These are phyloP conservation scores for Leucoraja ocellata DNA, from an alignment of 2,797 vertebrate genomes.

Conservation along the genomic window DNA sequence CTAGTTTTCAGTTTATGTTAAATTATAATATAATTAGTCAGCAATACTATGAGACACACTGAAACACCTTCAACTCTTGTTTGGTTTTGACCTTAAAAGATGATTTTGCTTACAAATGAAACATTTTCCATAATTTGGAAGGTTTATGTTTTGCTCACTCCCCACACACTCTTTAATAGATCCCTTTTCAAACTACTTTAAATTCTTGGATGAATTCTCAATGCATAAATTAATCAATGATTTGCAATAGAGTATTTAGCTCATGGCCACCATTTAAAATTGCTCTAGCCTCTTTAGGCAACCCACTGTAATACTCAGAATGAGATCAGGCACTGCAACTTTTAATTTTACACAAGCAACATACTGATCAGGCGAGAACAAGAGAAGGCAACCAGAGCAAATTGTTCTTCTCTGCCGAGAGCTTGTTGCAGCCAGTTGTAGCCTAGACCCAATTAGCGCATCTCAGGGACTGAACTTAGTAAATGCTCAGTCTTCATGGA, in stretches of 20 bases:
- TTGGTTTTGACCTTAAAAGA: not conserved
- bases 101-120: not conserved
- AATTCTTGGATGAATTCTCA: not conserved
- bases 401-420: not conserved
- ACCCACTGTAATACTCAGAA: not conserved
- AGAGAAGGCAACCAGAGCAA: not conserved
- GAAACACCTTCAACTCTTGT: not conserved
- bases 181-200: not conserved
- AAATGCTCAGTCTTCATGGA: not conserved
- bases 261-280: not conserved
- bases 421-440: not conserved
- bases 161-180: not conserved
- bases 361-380: not conserved
- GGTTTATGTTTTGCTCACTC: not conserved
- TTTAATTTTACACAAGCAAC: not conserved
- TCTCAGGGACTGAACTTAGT: not conserved
- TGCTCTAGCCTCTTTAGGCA: not conserved
- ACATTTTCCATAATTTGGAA: not conserved
- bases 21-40: constrained; percentile 19
- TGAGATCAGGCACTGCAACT: not conserved
- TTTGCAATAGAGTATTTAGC: not conserved
- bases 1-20: not conserved
- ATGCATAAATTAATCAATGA: not conserved
- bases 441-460: not conserved
- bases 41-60: not conserved